Percentiles rank a stretch among this genome's conserved stretches.
Evolutionary conservation across 1,140 invertebrate genomes (phyloP).

Genomic region (Brachionus asplanchnoidis): DNA sequence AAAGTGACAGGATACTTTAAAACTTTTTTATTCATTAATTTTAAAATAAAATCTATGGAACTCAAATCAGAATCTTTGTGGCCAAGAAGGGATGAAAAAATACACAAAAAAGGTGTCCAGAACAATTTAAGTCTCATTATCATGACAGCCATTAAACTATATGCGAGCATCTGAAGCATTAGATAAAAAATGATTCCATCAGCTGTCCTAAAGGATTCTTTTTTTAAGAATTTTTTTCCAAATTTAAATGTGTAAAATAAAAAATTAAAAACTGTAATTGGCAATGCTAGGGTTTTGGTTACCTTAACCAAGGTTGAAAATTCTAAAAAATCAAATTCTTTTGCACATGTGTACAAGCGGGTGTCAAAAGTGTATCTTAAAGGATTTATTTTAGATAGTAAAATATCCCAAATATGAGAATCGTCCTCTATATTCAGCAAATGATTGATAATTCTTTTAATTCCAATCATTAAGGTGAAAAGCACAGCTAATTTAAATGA

Average conservation of each 20-base stretch:
- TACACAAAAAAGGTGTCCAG: slow-evolving; percentile 73
- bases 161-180: slow-evolving; percentile 65
- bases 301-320: slow-evolving; percentile 49
- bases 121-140: slow-evolving; percentile 80
- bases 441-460: slow-evolving; percentile 44
- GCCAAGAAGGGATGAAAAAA: slow-evolving; percentile 65
- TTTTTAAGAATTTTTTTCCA: slow-evolving; percentile 43
- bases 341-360: slow-evolving; percentile 73
- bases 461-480: not conserved
- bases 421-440: slow-evolving; percentile 48
- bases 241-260: slow-evolving; percentile 46
- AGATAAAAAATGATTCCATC: slow-evolving; percentile 61
- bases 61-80: slow-evolving; percentile 45
- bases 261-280: slow-evolving; percentile 44
- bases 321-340: slow-evolving; percentile 75
- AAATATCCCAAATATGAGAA: slow-evolving; percentile 71
- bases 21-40: not conserved
- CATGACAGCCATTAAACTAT: slow-evolving; percentile 68
- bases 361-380: slow-evolving; percentile 61
- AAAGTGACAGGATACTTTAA: slow-evolving; percentile 49
- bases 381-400: slow-evolving; percentile 68
- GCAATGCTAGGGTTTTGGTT: slow-evolving; percentile 4
- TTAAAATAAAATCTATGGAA: not conserved
- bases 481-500: slow-evolving; percentile 26
- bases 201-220: not conserved